Percentiles rank a stretch among this genome's conserved stretches.
Conservation (phyloP, 2,888 invertebrate genomes). For the Drosophila paramelanica region DNA sequence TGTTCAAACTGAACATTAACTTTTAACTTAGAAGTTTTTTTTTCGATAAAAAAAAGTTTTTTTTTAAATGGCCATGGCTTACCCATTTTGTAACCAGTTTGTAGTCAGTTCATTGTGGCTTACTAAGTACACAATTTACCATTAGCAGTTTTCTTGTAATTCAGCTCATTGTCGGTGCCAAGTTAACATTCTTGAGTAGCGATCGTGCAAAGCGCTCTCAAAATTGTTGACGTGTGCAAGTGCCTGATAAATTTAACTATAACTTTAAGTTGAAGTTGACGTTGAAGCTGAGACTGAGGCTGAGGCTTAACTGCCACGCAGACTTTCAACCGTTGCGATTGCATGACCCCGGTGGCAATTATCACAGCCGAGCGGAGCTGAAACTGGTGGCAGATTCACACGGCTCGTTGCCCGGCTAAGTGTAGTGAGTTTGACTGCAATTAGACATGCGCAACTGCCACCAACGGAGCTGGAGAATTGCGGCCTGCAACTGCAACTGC, state of each 20-base stretch:
- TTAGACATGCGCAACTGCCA: slow-evolving; percentile 74
- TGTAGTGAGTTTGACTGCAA: slow-evolving; percentile 67
- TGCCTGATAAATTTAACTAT: slow-evolving; percentile 38
- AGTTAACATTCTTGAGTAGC: slow-evolving; percentile 52
- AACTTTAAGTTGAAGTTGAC: slow-evolving; percentile 24
- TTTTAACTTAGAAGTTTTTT: too few species aligned
- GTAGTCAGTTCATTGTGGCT: slow-evolving; percentile 13
- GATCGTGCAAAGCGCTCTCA: slow-evolving; percentile 49
- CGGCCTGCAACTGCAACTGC: slow-evolving; percentile 1
- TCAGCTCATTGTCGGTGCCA: slow-evolving; percentile 53
- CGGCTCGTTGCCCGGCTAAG: slow-evolving; percentile 47
- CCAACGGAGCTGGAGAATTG: slow-evolving; percentile 37
- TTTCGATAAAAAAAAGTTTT: too few species aligned
- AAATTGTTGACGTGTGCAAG: slow-evolving; percentile 44
- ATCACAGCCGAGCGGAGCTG: slow-evolving; percentile 42
- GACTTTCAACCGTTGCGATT: slow-evolving; percentile 35
- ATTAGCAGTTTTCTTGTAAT: slow-evolving; percentile 30
- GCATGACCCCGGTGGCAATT: slow-evolving; percentile 73
- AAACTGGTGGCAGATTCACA: slow-evolving; percentile 63
- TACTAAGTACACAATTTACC: slow-evolving; percentile 2
- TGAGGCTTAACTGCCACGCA: slow-evolving; percentile 11
- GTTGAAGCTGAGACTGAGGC: slow-evolving; percentile 28
- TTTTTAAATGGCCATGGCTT: too few species aligned
- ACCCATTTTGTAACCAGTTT: slow-evolving; percentile 1
- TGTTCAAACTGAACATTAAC: too few species aligned